Evolutionary conservation across 2,888 invertebrate genomes (phyloP), one percentile per base, ranked within the genome.

Genomic region (Acrobeloides nanus): DNA sequence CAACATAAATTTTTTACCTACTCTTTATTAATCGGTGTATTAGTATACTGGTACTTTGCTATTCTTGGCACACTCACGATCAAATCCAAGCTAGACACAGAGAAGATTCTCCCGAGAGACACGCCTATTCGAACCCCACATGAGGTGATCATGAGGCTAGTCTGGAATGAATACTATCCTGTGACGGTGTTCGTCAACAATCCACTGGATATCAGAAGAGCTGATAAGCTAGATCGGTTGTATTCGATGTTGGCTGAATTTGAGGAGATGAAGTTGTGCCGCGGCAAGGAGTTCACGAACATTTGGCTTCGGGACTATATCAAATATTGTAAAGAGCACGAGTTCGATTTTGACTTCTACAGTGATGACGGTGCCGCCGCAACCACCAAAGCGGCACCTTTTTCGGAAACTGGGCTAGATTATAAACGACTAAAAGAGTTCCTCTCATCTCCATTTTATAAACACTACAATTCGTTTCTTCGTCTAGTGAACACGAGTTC

Each of bases 151-250:
- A 66, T 69, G 18, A 61, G 63, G 38, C 45, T 45, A 43, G 57
- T 57, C 15, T 68, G 67, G 68, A 57, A 57, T 20, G 67, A 69
- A 53, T 70, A 68, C 58, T 72, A 72, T 40, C 72, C 72, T 17
- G 62, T 72, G 6, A 64, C 66, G 12, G 57, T 72, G 2, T 46
- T 72, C 20, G 59, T 72, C 25, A 66, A 71, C 47, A 59, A 55
- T 23, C 65, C 64, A 3, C 42, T 68, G 20, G 61, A 72, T 43
- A 56, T 68, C 6, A 38, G 53, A 4, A 44, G 57, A 35, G 37
- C 32, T 1, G 5, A n/a, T 1, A 53, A 62, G 27, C 20, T 61
- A 15, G 12, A 38, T 3, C 26, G 44, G 1, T 53, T 72, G 31
- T 52, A 61, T 12, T 21, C 45, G 21, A 57, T 72, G 46, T 58